A percentile compares a stretch with the other conserved stretches of the same genome.
These are phyloP conservation scores for Amaurobius ferox DNA, from an alignment of 2,888 invertebrate species.

Conservation along the genomic window DNA sequence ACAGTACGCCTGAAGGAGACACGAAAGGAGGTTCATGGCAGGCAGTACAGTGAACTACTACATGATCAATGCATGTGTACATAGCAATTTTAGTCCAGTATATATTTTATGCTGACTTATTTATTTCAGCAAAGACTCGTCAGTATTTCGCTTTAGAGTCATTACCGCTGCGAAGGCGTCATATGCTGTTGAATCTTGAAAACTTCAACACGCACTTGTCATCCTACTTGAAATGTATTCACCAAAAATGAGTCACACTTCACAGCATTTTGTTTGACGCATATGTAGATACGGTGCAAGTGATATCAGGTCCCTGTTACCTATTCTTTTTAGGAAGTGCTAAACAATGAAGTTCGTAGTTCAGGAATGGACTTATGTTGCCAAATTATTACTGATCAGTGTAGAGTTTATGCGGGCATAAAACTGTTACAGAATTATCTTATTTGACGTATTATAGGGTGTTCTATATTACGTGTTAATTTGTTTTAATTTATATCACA, in stretches of 20 bases:
- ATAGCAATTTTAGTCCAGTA: constrained; percentile 58
- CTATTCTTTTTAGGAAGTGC: background rate
- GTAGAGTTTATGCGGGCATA: background rate
- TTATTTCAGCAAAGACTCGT: constrained; percentile 46
- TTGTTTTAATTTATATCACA: too few relatives aligned
- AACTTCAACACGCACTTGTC: background rate
- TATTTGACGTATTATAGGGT: too few relatives aligned
- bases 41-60: constrained; percentile 17
- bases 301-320: background rate
- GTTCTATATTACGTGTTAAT: too few relatives aligned
- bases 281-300: background rate
- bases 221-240: background rate
- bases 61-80: constrained; percentile 4
- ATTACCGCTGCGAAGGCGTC: background rate
- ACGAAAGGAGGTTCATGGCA: constrained; percentile 50
- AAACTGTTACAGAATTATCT: background rate
- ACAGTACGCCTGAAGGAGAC: constrained; percentile 52
- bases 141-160: background rate
- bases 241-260: background rate
- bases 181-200: background rate
- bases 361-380: background rate
- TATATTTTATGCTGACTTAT: constrained; percentile 63
- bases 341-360: background rate
- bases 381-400: background rate
- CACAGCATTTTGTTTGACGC: background rate